Percentiles rank a stretch among this genome's conserved stretches.
These are phyloP conservation scores for Zoanthus sansibaricus DNA, from an alignment of 92 coral and sea anemone species.

Conservation along the genomic window DNA sequence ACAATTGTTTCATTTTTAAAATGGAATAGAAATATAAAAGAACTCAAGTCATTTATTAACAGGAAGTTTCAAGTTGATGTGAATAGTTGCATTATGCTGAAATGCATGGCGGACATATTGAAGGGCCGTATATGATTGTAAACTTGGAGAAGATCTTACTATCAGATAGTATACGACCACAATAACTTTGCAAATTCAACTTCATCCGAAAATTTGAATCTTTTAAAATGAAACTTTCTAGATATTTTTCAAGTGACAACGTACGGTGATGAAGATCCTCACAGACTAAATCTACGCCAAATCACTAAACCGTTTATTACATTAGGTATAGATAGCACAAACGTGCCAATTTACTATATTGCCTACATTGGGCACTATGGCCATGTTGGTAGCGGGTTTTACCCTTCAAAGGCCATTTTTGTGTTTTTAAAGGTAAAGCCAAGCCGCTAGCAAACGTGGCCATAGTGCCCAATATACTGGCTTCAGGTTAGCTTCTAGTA, in stretches of 20 bases:
- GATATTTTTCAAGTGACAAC: background rate
- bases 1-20: no score
- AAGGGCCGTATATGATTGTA: constrained; percentile 9
- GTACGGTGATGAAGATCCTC: background rate
- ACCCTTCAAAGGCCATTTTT: no score
- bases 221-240: background rate
- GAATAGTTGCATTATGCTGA: background rate
- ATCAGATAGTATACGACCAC: background rate
- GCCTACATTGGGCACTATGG: no score
- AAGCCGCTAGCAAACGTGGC: no score
- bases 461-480: no score
- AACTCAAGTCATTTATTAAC: constrained; percentile 2
- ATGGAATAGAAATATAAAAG: background rate
- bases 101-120: constrained; percentile 21
- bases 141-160: background rate
- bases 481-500: no score
- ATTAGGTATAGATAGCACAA: no score
- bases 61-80: constrained; percentile 10
- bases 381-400: no score
- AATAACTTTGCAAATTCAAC: background rate
- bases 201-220: background rate
- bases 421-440: no score
- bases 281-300: background rate
- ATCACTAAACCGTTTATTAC: background rate
- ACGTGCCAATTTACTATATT: no score